Evolutionary conservation across 2,797 vertebrate species (phyloP).

Genomic region (Nyctibius grandis): DNA sequence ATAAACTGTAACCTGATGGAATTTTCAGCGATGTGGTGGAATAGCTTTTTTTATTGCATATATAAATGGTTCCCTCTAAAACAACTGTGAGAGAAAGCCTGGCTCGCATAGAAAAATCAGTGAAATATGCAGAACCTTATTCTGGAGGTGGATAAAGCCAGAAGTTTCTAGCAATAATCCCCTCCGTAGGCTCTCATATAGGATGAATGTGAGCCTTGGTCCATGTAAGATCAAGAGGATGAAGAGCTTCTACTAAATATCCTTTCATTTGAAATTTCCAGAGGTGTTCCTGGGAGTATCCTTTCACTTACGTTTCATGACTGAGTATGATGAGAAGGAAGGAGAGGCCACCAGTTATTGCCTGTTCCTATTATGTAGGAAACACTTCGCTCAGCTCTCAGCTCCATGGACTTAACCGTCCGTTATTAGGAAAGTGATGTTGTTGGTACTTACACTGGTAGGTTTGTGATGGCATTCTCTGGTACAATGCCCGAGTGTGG

Average conservation of each 20-base stretch:
- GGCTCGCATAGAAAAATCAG: not conserved
- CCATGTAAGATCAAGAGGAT: not conserved
- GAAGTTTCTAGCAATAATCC: not conserved
- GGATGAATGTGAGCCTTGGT: not conserved
- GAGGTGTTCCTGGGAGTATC: not conserved
- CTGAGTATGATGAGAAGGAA: not conserved
- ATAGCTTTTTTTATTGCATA: constrained; percentile 9
- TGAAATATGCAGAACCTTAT: not conserved
- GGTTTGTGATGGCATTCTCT: not conserved
- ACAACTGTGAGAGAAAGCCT: not conserved
- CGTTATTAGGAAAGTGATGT: not conserved
- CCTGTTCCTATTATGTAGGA: not conserved
- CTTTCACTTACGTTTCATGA: not conserved
- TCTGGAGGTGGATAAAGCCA: not conserved
- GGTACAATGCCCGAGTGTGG: not conserved
- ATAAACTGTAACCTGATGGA: not conserved
- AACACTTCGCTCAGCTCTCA: not conserved
- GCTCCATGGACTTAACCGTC: not conserved
- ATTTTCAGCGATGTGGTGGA: not conserved
- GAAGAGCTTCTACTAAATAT: not conserved
- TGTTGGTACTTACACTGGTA: not conserved
- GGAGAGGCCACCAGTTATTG: not conserved
- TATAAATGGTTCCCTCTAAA: constrained; percentile 5
- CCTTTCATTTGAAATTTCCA: not conserved
- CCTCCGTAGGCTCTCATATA: not conserved